phyloP scores from a whole-genome alignment of 2,888 invertebrate species.

The Noctua fimbriata region DNA sequence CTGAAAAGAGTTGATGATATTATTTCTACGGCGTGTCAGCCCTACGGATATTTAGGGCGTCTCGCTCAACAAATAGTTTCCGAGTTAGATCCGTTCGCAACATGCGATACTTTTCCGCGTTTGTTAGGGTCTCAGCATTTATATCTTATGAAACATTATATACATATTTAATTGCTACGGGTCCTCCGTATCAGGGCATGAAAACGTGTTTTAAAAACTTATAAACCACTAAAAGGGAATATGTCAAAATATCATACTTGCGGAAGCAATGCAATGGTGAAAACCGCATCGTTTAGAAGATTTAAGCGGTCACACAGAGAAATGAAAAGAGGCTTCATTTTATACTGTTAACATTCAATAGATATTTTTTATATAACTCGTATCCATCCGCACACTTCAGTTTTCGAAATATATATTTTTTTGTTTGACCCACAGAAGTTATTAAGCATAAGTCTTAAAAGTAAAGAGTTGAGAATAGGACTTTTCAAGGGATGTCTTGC shows the following conservation, averaged over 20 bases:
- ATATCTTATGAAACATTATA: not conserved
- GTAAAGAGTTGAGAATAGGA: not conserved
- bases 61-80: constrained; percentile 43
- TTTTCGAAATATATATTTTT: not conserved
- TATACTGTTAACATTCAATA: not conserved
- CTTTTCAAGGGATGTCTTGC: not conserved
- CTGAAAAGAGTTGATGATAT: not conserved
- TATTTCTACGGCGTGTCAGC: constrained; percentile 4
- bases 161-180: not conserved
- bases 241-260: not conserved
- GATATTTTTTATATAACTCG: not conserved
- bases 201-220: not conserved
- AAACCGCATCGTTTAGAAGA: not conserved
- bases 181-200: not conserved
- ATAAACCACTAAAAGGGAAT: not conserved
- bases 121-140: not conserved
- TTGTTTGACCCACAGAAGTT: not conserved
- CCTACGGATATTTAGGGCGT: constrained; percentile 19
- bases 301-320: not conserved
- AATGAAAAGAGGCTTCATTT: not conserved
- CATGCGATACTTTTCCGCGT: constrained; percentile 28
- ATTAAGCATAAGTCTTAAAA: not conserved
- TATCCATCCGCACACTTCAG: not conserved
- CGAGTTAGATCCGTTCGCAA: constrained; percentile 29
- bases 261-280: not conserved